These are phyloP conservation scores for Caenorhabditis sp. DNA, from an alignment of 2,888 invertebrate genomes.

Conservation along the genomic window DNA sequence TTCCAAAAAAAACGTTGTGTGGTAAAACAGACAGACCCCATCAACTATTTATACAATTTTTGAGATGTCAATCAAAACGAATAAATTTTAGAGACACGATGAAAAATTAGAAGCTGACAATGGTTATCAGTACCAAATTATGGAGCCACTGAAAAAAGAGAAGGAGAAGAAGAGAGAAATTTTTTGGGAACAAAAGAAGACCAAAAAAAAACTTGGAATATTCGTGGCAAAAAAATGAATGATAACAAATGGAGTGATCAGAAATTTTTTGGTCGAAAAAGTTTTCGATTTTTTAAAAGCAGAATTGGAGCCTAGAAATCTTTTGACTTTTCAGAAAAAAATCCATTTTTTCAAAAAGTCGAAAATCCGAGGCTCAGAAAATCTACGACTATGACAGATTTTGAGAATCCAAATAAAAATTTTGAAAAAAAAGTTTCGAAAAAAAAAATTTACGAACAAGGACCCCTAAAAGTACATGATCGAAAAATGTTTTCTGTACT, in stretches of 20 bases:
- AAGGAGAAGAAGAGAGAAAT: too few relatives aligned
- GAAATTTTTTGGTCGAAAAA: background rate
- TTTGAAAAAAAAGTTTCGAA: too few relatives aligned
- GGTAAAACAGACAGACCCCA: constrained; percentile 7
- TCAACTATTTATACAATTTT: background rate
- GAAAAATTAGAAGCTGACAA: too few relatives aligned
- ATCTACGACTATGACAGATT: too few relatives aligned
- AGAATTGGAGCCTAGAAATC: background rate
- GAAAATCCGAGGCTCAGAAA: too few relatives aligned
- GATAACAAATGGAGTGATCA: background rate
- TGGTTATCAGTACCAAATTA: background rate
- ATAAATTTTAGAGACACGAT: background rate
- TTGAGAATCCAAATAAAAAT: too few relatives aligned
- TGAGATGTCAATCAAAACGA: background rate
- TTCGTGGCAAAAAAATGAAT: background rate
- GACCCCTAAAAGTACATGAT: too few relatives aligned
- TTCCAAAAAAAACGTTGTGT: background rate
- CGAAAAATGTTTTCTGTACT: background rate
- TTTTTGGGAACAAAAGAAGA: too few relatives aligned
- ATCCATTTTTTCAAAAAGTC: background rate
- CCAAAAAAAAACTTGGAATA: too few relatives aligned
- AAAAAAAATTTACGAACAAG: too few relatives aligned
- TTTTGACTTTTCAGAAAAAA: too few relatives aligned
- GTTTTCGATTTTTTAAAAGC: too few relatives aligned
- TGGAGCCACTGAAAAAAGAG: background rate